A percentile compares a stretch with the other conserved stretches of the same genome.
Conservation (phyloP, 2,113 vertebrate species). For the Dinomys branickii region DNA sequence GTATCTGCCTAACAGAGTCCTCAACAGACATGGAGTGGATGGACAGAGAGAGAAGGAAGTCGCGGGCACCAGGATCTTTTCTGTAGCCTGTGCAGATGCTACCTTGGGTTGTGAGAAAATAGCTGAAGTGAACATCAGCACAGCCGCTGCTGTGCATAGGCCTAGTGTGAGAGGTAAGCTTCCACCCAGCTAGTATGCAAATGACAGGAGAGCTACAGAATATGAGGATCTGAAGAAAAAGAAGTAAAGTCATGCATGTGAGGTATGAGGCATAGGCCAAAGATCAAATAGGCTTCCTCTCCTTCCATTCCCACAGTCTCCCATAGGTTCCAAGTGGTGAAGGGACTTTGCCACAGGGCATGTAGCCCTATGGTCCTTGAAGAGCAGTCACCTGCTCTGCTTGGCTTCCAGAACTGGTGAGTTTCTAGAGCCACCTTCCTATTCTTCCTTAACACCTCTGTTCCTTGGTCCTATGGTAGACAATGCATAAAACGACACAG, state of each 20-base stretch:
- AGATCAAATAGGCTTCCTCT: too few relatives aligned
- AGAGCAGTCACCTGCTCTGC: neutral
- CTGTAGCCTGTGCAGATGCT: rapidly evolving
- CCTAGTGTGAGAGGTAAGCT: neutral
- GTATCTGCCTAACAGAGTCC: neutral
- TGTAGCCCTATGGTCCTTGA: rapidly evolving
- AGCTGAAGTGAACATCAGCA: neutral
- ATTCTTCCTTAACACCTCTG: neutral
- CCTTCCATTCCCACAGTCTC: neutral
- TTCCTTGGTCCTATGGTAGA: neutral
- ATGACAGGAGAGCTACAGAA: neutral
- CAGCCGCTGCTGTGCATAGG: rapidly evolving
- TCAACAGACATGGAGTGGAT: rapidly evolving
- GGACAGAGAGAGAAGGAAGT: neutral
- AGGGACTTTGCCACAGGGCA: neutral
- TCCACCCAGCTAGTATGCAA: neutral
- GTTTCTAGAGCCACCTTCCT: neutral
- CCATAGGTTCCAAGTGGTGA: neutral
- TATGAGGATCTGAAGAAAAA: neutral
- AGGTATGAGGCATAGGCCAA: too few relatives aligned
- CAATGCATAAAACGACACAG: neutral
- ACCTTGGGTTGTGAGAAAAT: neutral
- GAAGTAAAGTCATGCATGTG: rapidly evolving
- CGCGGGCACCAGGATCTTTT: rapidly evolving
- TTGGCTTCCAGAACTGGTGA: neutral